phyloP scores from a whole-genome alignment of 2,888 invertebrate species.

The Drosophila neonasuta region DNA sequence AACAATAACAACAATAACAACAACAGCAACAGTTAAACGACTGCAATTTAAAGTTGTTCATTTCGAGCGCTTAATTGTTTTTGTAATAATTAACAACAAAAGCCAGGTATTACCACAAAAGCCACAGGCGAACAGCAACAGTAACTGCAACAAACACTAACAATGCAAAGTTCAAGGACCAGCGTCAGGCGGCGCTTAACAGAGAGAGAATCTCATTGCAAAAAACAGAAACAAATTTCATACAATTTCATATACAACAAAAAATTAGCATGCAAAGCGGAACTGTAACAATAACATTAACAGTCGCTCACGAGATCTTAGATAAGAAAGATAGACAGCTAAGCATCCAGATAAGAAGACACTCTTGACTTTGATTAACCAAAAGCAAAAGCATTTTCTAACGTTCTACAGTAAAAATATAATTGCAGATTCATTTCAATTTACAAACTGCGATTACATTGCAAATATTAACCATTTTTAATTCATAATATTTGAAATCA shows the following conservation, averaged over 20 bases:
- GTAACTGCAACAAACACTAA: conserved; percentile 23
- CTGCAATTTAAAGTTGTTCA: conserved; percentile 75
- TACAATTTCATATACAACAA: background rate
- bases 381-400: background rate
- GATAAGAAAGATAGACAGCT: conserved; percentile 5
- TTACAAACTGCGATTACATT: background rate
- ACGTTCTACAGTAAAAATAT: background rate
- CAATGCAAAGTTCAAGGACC: conserved; percentile 61
- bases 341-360: background rate
- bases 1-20: conserved; percentile 19
- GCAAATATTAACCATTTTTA: background rate
- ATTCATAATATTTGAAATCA: background rate
- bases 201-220: conserved; percentile 11
- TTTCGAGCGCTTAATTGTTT: conserved; percentile 66
- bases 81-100: conserved; percentile 74
- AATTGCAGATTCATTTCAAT: background rate
- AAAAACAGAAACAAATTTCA: background rate
- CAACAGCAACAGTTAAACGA: conserved; percentile 60
- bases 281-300: conserved; percentile 48
- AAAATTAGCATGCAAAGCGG: conserved; percentile 46
- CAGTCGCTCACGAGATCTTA: conserved; percentile 8
- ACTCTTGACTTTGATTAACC: background rate
- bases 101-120: conserved; percentile 38
- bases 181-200: conserved; percentile 40
- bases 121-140: conserved; percentile 20